phyloP scores from a whole-genome alignment of 35 echinoderm and acorn worm species.

The Apostichopus japonicus region DNA sequence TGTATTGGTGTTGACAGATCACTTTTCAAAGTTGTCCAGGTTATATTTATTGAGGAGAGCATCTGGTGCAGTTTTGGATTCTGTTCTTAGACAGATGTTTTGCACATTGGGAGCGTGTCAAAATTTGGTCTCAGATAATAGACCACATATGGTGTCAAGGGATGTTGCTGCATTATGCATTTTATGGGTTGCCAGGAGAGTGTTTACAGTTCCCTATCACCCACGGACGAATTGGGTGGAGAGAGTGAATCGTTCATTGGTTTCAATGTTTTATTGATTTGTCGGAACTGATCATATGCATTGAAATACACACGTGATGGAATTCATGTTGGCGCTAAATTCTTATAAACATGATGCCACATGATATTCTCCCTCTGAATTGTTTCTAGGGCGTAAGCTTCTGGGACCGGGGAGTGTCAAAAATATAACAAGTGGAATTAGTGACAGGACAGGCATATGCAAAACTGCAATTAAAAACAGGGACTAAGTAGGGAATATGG shows the following conservation, averaged over 20 bases:
- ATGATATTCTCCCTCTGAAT: not conserved
- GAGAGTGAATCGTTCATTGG: conserved; percentile 6
- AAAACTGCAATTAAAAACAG: conserved; percentile 11
- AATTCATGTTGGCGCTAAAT: not conserved
- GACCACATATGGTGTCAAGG: not conserved
- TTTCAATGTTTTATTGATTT: conserved; percentile 28
- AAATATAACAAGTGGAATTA: not conserved
- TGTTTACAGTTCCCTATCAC: not conserved
- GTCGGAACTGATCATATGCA: not conserved
- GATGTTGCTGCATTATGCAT: not conserved
- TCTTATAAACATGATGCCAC: not conserved
- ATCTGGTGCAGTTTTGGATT: not conserved
- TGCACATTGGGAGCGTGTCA: not conserved
- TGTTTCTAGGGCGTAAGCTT: not conserved
- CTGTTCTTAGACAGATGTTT: not conserved
- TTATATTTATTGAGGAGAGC: conserved; percentile 28
- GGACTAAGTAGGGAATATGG: conserved; percentile 2
- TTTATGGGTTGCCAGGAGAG: not conserved
- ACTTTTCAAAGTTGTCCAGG: conserved; percentile 25
- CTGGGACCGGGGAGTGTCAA: not conserved
- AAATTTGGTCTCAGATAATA: not conserved
- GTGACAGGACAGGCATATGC: not conserved
- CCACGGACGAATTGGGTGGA: conserved; percentile 10
- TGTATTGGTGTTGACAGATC: conserved; percentile 30
- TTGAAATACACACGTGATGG: conserved; percentile 13